Evolutionary conservation across 1,140 invertebrate species (phyloP).

Genomic region (Zophobas atratus): DNA sequence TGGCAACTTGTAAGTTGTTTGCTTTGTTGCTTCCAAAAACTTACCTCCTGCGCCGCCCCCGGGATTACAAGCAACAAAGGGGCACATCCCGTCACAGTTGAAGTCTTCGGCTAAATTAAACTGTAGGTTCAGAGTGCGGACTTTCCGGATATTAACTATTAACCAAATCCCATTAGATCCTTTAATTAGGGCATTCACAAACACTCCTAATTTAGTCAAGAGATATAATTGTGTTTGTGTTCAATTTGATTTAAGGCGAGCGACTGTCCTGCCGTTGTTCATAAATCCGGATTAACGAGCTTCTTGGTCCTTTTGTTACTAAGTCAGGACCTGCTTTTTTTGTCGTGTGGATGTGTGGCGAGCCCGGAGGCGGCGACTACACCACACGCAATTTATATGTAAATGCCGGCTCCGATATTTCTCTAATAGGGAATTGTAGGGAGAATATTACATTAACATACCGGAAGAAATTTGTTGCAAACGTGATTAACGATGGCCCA

Average conservation of each 20-base stretch:
- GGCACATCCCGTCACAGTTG: background rate
- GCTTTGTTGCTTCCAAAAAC: too few species aligned
- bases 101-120: conserved; percentile 14
- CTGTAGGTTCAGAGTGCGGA: conserved; percentile 7
- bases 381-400: conserved; percentile 40
- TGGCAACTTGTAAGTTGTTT: too few species aligned
- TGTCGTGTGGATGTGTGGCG: background rate
- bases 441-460: conserved; percentile 23
- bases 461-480: background rate
- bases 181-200: conserved; percentile 40
- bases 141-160: conserved; percentile 42
- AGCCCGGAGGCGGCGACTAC: conserved; percentile 5
- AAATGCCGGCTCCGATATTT: conserved; percentile 27
- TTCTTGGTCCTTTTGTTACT: background rate
- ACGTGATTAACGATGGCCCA: too few species aligned
- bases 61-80: background rate
- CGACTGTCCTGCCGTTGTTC: conserved; percentile 10
- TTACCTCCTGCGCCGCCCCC: background rate
- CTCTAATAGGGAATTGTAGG: conserved; percentile 31
- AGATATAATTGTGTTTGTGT: conserved; percentile 42
- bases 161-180: conserved; percentile 34
- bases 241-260: conserved; percentile 35
- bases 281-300: conserved; percentile 30
- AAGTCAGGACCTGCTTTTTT: conserved; percentile 11
- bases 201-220: conserved; percentile 37